Evolutionary conservation across 2,797 vertebrate genomes (phyloP).

Genomic region (Arctocebus calabarensis): DNA sequence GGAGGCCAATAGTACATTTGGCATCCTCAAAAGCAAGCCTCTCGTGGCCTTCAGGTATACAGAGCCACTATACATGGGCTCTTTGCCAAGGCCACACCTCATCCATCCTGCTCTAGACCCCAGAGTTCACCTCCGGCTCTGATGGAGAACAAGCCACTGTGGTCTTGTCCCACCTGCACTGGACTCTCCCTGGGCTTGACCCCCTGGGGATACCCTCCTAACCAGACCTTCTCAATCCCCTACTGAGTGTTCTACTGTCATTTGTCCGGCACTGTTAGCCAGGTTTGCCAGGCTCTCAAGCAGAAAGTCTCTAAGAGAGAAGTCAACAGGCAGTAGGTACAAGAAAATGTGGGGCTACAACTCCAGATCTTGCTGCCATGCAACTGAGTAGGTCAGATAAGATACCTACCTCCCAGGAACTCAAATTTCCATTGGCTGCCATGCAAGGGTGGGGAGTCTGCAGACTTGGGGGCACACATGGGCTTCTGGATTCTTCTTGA

Average conservation of each 20-base stretch:
- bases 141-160: background rate
- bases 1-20: background rate
- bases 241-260: background rate
- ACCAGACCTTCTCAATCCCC: background rate
- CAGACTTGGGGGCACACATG: too few species aligned
- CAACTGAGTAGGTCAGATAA: background rate
- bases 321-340: background rate
- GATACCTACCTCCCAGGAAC: background rate
- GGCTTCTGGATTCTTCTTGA: too few species aligned
- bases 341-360: background rate
- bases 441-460: too few species aligned
- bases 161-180: background rate
- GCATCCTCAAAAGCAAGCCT: background rate
- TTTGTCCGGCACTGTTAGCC: background rate
- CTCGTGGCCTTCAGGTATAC: accelerated
- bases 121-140: background rate
- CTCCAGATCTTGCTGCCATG: background rate
- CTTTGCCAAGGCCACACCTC: too few species aligned
- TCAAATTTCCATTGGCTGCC: too few species aligned
- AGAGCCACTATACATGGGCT: background rate
- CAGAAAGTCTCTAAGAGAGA: background rate
- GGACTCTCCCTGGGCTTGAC: background rate
- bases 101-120: background rate
- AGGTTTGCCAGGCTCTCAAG: background rate
- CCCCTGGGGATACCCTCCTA: background rate